A percentile compares a stretch with the other conserved stretches of the same genome.
Evolutionary conservation across 2,113 vertebrate species (phyloP).

Genomic region (Dermatemys mawii): DNA sequence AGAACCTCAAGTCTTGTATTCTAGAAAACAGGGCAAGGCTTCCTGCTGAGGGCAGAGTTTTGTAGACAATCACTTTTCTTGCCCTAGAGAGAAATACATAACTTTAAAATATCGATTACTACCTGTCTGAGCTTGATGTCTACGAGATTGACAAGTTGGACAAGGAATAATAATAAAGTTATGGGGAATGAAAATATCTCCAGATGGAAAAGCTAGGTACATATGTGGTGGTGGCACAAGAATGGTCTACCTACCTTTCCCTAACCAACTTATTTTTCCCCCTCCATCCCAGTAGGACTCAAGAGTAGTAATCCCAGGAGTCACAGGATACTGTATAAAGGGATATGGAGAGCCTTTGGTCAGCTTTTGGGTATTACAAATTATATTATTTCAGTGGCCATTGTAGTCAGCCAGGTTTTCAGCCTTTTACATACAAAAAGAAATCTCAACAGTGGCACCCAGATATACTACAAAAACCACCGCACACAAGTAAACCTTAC

Average conservation of each 20-base stretch:
- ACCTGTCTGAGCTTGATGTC: neutral
- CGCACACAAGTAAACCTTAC: neutral
- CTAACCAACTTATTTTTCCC: neutral
- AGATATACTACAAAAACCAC: neutral
- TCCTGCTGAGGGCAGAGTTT: neutral
- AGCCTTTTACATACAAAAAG: neutral
- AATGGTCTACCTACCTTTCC: too few species aligned
- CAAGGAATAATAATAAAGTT: neutral
- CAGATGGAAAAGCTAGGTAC: neutral
- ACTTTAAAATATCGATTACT: neutral
- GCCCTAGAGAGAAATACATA: neutral
- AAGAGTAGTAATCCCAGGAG: neutral
- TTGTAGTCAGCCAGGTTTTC: neutral
- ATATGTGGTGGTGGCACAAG: neutral
- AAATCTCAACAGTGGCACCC: neutral
- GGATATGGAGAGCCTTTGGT: neutral
- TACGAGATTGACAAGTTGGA: neutral
- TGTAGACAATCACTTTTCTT: neutral
- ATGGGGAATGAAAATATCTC: neutral
- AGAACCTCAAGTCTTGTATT: rapidly evolving
- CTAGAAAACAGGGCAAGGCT: rapidly evolving
- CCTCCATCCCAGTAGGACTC: neutral
- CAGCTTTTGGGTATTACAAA: neutral
- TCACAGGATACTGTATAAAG: neutral
- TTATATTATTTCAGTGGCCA: neutral